Conservation (phyloP, 2,113 vertebrate species). For the Gnathonemus echidnorhynchus region DNA sequence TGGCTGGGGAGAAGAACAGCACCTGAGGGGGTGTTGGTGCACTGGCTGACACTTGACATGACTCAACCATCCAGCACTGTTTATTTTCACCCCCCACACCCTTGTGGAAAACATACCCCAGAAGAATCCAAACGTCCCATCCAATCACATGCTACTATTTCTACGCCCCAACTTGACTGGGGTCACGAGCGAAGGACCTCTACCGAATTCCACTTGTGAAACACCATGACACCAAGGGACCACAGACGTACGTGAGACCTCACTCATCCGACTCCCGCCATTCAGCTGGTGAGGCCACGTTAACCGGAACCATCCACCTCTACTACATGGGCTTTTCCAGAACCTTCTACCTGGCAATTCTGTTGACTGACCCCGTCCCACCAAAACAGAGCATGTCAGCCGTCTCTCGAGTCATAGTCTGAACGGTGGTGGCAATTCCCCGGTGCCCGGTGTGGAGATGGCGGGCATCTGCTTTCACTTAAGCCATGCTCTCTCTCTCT, state of each 20-base stretch:
- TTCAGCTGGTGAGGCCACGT: neutral
- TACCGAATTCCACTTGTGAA: neutral
- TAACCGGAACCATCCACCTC: neutral
- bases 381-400: too few species aligned
- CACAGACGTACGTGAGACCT: neutral
- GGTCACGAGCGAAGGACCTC: neutral
- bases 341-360: neutral
- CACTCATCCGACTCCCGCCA: neutral
- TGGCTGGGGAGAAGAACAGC: neutral
- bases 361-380: neutral
- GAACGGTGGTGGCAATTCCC: neutral
- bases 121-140: neutral
- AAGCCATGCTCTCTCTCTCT: slow-evolving; percentile 46
- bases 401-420: neutral
- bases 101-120: neutral
- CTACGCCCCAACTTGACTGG: neutral
- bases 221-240: neutral
- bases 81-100: neutral
- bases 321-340: neutral
- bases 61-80: neutral
- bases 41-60: neutral
- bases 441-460: neutral
- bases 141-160: neutral
- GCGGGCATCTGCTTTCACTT: slow-evolving; percentile 59
- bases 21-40: neutral